phyloP scores from a whole-genome alignment of 1,140 invertebrate species.

The Pseudomyrmex flavicornis region DNA sequence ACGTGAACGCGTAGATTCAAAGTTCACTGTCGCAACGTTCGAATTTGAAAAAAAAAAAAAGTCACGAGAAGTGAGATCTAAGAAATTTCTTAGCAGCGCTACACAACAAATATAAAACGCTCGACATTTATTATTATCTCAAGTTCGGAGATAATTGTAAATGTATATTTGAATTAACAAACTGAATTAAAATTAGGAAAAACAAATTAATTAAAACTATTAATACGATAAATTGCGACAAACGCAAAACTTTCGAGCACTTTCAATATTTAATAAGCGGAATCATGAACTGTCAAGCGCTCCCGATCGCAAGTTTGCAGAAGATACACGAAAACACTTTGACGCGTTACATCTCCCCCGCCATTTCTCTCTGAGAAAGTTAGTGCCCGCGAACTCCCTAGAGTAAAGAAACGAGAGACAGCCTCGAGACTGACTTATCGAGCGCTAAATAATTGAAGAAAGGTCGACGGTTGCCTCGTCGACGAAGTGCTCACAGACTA shows the following conservation, averaged over 20 bases:
- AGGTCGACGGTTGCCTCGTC: constrained; percentile 28
- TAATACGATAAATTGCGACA: not conserved
- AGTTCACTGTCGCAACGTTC: constrained; percentile 36
- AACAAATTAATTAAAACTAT: not conserved
- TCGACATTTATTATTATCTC: not conserved
- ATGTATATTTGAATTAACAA: not conserved
- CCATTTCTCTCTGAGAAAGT: not conserved
- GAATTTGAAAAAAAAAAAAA: not conserved
- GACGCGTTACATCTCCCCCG: not conserved
- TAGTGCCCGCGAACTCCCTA: constrained; percentile 5
- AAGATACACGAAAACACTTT: constrained; percentile 4
- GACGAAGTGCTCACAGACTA: not conserved
- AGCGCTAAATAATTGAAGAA: constrained; percentile 57
- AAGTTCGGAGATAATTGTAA: constrained; percentile 21
- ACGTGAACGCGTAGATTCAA: not conserved
- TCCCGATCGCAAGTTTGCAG: not conserved
- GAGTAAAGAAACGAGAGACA: constrained; percentile 39
- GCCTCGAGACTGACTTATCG: constrained; percentile 46
- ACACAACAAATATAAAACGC: not conserved
- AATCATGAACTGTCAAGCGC: not conserved
- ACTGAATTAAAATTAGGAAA: not conserved
- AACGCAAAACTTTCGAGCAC: not conserved
- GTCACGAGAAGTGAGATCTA: not conserved
- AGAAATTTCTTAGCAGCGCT: not conserved
- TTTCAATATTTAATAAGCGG: not conserved